Base-by-base conservation (phyloP, 1,140 invertebrate species). In the Mya arenaria region DNA sequence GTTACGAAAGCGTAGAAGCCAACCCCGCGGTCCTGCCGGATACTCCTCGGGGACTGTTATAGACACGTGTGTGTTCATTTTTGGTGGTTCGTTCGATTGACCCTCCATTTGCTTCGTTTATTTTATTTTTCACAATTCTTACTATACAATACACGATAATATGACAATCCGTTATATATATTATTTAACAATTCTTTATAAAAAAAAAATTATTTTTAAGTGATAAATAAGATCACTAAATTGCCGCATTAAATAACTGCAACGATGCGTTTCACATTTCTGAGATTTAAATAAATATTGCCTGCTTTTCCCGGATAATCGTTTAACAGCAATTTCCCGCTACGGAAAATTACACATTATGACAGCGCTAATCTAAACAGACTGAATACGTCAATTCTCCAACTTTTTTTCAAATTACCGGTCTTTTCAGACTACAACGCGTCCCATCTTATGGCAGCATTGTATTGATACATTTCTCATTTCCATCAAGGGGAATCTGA, bases 51-150 rank as follows among this genome's bases (percentile, higher is more conserved):
- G 87, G 23, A 86, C 75, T 6, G 80, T 48, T 19, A 88, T 84
- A 23, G 84, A 78, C 13, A 90, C 85, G 56, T 89, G 86, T 0
- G 88, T 89, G 81, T 90, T 89, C 36, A 89, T 85, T 68, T 89
- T 86, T 19, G 56, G 60, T 30, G 52, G 77, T 37, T 63, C 62
- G 4, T 63, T 52, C 4, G 72, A 77, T 28, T 73, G 79, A 41
- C 58, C 69, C 23, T 82, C 68, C 69, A 82, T 71, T n/a, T 6
- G 36, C n/a, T 3, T 55, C 36, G 65, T n/a, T 15, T 30, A 25
- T 60, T 23, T 44, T 10, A 44, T 10, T 10, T 44, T 19, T 44
- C 41, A 10, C 10, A 10, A 10, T 44, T 19, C 10, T 10, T 44
- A 44, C 41, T 10, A 10, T 44, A 10, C 41, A 44, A 10, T 44